phyloP scores from a whole-genome alignment of 2,797 vertebrate genomes.

The Anguilla obscura region DNA sequence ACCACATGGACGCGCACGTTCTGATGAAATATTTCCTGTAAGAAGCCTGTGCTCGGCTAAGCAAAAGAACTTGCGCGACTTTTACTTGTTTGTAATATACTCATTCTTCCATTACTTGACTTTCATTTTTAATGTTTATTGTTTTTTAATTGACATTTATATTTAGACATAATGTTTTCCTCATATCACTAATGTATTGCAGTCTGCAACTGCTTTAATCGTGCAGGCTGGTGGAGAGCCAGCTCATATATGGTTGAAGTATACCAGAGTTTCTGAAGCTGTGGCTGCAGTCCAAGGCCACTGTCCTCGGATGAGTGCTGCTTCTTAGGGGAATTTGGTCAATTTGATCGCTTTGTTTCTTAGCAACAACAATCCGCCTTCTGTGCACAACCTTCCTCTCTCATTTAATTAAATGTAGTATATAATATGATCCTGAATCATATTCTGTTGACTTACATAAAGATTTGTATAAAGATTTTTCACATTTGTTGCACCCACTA shows the following conservation, averaged over 20 bases:
- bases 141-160: not conserved
- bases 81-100: not conserved
- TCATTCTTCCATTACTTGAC: not conserved
- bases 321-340: not conserved
- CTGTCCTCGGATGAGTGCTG: not conserved
- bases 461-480: not conserved
- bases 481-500: not conserved
- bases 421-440: not conserved
- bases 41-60: not conserved
- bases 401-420: not conserved
- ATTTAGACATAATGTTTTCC: not conserved
- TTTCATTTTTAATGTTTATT: not conserved
- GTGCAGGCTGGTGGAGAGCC: not conserved
- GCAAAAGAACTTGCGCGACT: not conserved
- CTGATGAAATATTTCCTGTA: not conserved
- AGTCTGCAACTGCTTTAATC: not conserved
- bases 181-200: not conserved
- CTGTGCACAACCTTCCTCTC: not conserved
- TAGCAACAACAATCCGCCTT: not conserved
- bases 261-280: not conserved
- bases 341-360: not conserved
- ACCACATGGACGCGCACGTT: slow-evolving; percentile 47
- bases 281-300: not conserved
- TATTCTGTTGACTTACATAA: not conserved
- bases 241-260: not conserved